These are phyloP conservation scores for Chesias legatella DNA, from an alignment of 2,888 invertebrate genomes.

Conservation along the genomic window DNA sequence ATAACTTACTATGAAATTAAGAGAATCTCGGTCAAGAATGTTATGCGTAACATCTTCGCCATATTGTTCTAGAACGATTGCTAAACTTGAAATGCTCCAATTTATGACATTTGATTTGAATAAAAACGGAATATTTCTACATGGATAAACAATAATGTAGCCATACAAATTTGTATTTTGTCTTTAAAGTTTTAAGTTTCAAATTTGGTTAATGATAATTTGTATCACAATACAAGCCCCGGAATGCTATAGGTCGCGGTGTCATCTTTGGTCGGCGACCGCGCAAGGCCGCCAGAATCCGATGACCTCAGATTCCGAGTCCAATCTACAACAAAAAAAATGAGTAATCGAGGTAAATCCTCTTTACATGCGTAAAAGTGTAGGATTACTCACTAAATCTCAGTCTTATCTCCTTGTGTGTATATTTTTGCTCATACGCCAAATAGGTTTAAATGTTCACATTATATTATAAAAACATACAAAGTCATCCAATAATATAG, in stretches of 20 bases:
- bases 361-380: constrained; percentile 14
- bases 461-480: no score
- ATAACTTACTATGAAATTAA: no score
- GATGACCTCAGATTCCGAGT: constrained; percentile 65
- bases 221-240: constrained; percentile 37
- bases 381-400: constrained; percentile 15
- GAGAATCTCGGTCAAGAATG: no score
- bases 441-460: no score
- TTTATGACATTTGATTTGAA: constrained; percentile 32
- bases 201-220: constrained; percentile 29
- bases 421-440: no score
- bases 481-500: no score
- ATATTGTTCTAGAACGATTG: constrained; percentile 14
- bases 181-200: constrained; percentile 20
- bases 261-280: constrained; percentile 72
- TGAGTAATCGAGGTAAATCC: constrained; percentile 35
- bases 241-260: constrained; percentile 61
- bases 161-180: constrained; percentile 33
- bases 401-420: no score
- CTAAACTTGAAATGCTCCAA: constrained; percentile 30
- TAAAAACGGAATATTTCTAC: constrained; percentile 28
- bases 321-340: constrained; percentile 42
- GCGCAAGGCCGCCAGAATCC: constrained; percentile 71
- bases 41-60: neutral
- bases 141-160: constrained; percentile 24